Evolutionary conservation across 2,888 invertebrate species (phyloP).

Genomic region (Horisme vitalbata): DNA sequence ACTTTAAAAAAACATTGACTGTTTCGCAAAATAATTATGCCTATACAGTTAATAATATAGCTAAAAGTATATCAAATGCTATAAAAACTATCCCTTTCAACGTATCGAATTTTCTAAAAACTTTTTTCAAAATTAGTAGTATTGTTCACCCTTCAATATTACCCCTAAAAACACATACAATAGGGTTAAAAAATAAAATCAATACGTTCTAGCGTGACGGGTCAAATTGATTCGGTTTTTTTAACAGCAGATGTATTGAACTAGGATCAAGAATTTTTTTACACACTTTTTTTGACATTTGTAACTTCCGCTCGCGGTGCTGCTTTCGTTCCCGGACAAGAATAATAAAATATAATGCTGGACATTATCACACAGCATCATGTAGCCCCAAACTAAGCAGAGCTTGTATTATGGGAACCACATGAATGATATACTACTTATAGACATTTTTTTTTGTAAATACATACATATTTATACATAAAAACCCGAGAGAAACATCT

Average conservation of each 20-base stretch:
- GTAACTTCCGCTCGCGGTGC: neutral
- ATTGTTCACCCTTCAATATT: slow-evolving; percentile 32
- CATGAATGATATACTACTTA: too few relatives aligned
- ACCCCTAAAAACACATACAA: slow-evolving; percentile 20
- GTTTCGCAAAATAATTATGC: neutral
- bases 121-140: slow-evolving; percentile 33
- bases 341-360: too few relatives aligned
- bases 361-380: too few relatives aligned
- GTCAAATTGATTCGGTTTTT: slow-evolving; percentile 20
- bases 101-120: slow-evolving; percentile 22
- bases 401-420: too few relatives aligned
- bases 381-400: too few relatives aligned
- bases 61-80: neutral
- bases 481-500: too few relatives aligned
- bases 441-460: too few relatives aligned
- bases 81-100: slow-evolving; percentile 15
- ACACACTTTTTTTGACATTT: too few relatives aligned
- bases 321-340: neutral
- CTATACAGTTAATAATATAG: slow-evolving; percentile 7
- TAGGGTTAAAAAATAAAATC: slow-evolving; percentile 33
- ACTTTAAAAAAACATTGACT: too few relatives aligned
- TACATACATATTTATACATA: too few relatives aligned
- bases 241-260: slow-evolving; percentile 17
- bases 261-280: too few relatives aligned
- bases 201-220: slow-evolving; percentile 36